Base-by-base conservation (phyloP, 2,797 vertebrate genomes). In the Lindbergichthys nudifrons region DNA sequence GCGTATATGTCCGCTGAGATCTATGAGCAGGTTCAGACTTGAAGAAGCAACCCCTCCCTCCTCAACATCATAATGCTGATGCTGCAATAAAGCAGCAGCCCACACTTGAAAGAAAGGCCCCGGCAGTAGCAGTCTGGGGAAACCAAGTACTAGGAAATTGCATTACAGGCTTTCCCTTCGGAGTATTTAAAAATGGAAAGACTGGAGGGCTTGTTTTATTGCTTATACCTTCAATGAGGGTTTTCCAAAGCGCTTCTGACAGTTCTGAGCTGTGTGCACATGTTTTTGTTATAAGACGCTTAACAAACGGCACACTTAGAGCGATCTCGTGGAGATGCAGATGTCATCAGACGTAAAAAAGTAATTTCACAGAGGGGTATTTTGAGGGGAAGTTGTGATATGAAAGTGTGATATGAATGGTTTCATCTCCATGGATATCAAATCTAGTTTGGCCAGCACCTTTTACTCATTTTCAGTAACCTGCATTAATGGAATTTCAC, bases 131-230 rank as follows among this genome's bases (percentile, higher is more conserved):
- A 83, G 88, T 53, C 81, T 64, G 79, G 87, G 77, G 79, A 89
- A 77, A 47, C 45, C 62, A 56, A 87, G 84, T 87, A 91, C 80
- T 61, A 88, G 85, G 78, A 92, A 93, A 93, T 51, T 91, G 85
- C 88, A 92, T 94, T 93, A 92, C 70, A 68, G 75, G 69, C 16
- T 10, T 41, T 81, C 79, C 84, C 88, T 68, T 87, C 5, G 14
- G 90, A 89, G 90, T 88, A 81, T 90, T 91, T 92, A 87, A 92
- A 93, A 91, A 92, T 88, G 83, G 88, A 92, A 90, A 90, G 75
- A 85, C 78, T 73, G 68, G 77, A 69, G 74, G 88, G 80, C 75
- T 80, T 5, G 64, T 84, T 81, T 88, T 83, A 83, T 84, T 70
- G 83, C 71, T 56, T 48, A 23, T 50, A 79, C 73, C 63, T 76